Evolutionary conservation across 1,140 invertebrate species (phyloP), one percentile per base, ranked within the genome.

Genomic region (Idris sp.): DNA sequence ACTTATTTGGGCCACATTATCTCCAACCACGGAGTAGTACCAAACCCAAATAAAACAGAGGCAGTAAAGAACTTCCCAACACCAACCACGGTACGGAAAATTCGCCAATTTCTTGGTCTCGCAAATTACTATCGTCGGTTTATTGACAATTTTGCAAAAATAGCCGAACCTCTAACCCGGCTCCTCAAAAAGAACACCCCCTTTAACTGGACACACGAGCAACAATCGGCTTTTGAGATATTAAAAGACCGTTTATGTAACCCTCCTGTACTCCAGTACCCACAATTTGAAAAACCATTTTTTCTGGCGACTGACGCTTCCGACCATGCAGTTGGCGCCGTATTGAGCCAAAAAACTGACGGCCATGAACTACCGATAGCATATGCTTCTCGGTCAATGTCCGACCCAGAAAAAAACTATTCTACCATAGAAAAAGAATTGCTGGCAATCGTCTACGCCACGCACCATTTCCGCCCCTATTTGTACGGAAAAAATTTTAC

Each of bases 211-310:
- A 38, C 11, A 0, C 9, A 59, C 0, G 8, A 8, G 14, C 41
- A 46, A 11, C 11, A 38, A 11, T 19, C 1, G 0, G 31, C 30
- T 8, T 59, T 48, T 9, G 22, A 46, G 10, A 59, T 4, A 7
- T 13, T 59, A 3, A 9, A n/a, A 11, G 19, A 46, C 1, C 10
- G 15, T 7, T 13, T 38, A 6, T 46, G 41, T 6, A 30, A 46
- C 7, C 5, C 18, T 0, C 56, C 41, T n/a, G 48, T 59, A 1
- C 33, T 58, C n/a, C 14, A 46, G 36, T 58, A 58, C 11, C 54
- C 54, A 1, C n/a, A 44, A 2, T 56, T 56, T 11, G 16, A 46
- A 5, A 13, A 36, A 26, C 41, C 54, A 5, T 59, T 59, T 18
- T 10, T 26, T 14, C 0, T 35, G 7, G 36, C 40, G 4, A 46